phyloP scores from a whole-genome alignment of 1,140 invertebrate genomes.

The Drosophila lacteicornis region DNA sequence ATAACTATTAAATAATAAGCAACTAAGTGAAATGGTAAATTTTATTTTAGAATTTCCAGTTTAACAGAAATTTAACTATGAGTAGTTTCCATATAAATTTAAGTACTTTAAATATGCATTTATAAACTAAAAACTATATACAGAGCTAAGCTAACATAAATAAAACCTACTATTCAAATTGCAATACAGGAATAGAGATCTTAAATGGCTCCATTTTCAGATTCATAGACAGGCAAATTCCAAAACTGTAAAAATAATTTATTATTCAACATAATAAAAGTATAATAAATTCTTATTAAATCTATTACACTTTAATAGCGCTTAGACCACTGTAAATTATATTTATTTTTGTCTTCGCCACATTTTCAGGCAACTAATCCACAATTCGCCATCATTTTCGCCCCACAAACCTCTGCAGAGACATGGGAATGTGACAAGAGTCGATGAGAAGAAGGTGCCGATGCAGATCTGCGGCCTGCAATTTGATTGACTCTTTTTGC shows the following conservation, averaged over 20 bases:
- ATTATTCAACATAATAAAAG: too few relatives aligned
- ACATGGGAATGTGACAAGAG: slow-evolving; percentile 40
- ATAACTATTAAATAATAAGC: not conserved
- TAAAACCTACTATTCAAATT: too few relatives aligned
- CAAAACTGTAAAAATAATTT: too few relatives aligned
- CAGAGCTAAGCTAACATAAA: too few relatives aligned
- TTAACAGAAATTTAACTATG: too few relatives aligned
- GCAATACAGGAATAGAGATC: too few relatives aligned
- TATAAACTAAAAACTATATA: too few relatives aligned
- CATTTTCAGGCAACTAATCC: slow-evolving; percentile 67
- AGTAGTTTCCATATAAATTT: too few relatives aligned
- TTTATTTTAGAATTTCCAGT: too few relatives aligned
- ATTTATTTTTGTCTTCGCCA: slow-evolving; percentile 35
- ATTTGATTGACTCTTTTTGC: slow-evolving; percentile 79
- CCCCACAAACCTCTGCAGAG: slow-evolving; percentile 48
- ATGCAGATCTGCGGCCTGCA: slow-evolving; percentile 70
- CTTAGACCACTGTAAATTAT: slow-evolving; percentile 45
- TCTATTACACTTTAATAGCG: not conserved
- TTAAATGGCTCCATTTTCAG: not conserved
- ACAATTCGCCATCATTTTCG: slow-evolving; percentile 73
- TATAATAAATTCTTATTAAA: too few relatives aligned
- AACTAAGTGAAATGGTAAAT: not conserved
- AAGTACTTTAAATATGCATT: too few relatives aligned
- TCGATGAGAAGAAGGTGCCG: slow-evolving; percentile 39
- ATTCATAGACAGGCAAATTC: too few relatives aligned